Percentiles rank a stretch among this genome's conserved stretches.
Evolutionary conservation across 92 coral and sea anemone species (phyloP).

Genomic region (Zoanthus solanderi): DNA sequence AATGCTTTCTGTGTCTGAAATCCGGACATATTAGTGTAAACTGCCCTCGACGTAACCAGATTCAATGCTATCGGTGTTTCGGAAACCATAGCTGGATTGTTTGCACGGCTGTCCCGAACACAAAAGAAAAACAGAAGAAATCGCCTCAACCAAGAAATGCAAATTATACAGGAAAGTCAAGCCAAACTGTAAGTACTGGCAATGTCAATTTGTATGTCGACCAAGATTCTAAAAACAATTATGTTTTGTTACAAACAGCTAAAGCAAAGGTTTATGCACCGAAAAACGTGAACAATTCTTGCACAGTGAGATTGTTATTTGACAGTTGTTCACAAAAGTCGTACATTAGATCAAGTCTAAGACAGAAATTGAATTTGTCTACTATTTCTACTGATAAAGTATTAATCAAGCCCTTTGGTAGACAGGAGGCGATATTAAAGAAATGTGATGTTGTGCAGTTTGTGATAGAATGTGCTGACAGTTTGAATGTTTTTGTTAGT

Average conservation of each 20-base stretch:
- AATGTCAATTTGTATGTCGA: background rate
- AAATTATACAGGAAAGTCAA: background rate
- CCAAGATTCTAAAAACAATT: constrained; percentile 5
- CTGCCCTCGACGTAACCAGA: background rate
- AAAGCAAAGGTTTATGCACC: background rate
- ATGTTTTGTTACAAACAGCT: background rate
- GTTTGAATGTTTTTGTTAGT: constrained; percentile 28
- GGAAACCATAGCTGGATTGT: constrained; percentile 15
- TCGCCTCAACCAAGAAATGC: background rate
- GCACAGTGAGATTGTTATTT: background rate
- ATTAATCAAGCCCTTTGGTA: constrained; percentile 8
- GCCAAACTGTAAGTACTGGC: constrained; percentile 34
- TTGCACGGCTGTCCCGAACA: constrained; percentile 13
- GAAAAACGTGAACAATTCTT: constrained; percentile 4
- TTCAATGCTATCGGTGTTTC: constrained; percentile 22
- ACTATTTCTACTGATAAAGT: background rate
- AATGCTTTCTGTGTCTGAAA: constrained; percentile 27
- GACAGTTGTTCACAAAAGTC: constrained; percentile 22
- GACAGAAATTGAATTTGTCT: background rate
- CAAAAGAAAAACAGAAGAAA: background rate
- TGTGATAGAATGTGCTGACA: background rate
- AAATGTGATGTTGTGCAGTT: constrained; percentile 22
- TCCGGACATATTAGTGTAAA: background rate
- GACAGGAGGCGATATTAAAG: background rate
- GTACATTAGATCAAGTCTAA: background rate